Evolutionary conservation across 37 sponge, comb jelly and placozoan genomes (phyloP), one percentile per base, ranked within the genome.

Genomic region (Petrosia ficiformis): DNA sequence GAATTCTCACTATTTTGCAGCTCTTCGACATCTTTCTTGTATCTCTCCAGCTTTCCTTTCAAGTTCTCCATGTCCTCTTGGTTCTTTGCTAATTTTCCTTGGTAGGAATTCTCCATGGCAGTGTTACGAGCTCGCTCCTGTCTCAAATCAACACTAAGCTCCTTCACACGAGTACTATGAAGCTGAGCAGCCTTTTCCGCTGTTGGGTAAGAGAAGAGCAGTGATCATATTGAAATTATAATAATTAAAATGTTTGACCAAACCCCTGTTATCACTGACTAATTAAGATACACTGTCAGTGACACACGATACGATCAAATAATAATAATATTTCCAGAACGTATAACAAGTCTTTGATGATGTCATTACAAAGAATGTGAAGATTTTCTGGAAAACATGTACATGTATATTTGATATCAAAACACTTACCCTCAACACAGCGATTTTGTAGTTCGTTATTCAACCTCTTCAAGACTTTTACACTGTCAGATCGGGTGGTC

Each of bases 141-240:
- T 29, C n/a, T 11, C 26, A 61, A 26, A 24, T 61, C 63, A 8
- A n/a, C 14, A 75, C 81, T 75, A 42, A 86, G 36, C 56, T 80
- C 81, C 75, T 80, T 86, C 59, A 86, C 78, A 57, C 75, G 80
- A 29, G 11, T 44, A 61, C 37, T 58, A 52, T 86, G 69, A n/a
- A 63, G 26, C 6, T 43, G 60, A 32, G 80, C 63, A 44, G 80
- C 73, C 25, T 69, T 67, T 65, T 86, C 71, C 65, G 86, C 86
- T 86, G 71, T 11, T 41, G 80, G 44, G 65, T 4, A 38, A 39
- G 39, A 10, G 25, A 26, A 42, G 48, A 19, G 48, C n/a, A n/a
- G n/a, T 40, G 38, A 31, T 4, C 22, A 42, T 24, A 48, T 0
- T 4, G 39, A 2, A 3, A 39, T n/a, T 71, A 70, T 2, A 42